phyloP scores from a whole-genome alignment of 2,888 invertebrate genomes.

The Andrena bicolor region DNA sequence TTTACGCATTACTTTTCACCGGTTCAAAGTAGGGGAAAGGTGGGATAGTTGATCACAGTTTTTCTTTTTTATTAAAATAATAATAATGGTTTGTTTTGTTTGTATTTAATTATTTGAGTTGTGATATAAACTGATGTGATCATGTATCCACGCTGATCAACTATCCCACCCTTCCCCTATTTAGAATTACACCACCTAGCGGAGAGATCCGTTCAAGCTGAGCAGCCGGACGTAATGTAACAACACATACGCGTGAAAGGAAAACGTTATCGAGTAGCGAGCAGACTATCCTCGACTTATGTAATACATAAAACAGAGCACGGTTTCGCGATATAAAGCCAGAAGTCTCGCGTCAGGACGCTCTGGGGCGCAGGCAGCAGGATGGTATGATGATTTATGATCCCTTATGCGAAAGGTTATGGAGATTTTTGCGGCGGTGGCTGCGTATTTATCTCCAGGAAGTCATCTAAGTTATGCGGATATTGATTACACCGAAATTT shows the following conservation, averaged over 20 bases:
- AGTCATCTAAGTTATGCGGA: constrained; percentile 33
- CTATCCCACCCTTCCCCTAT: too few relatives aligned
- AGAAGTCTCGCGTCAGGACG: constrained; percentile 50
- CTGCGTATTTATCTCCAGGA: constrained; percentile 24
- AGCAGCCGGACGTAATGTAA: not conserved
- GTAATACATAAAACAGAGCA: constrained; percentile 52
- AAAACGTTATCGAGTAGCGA: constrained; percentile 37
- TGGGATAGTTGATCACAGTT: too few relatives aligned
- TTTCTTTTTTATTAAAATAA: too few relatives aligned
- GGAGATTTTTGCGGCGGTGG: constrained; percentile 53
- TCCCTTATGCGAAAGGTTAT: constrained; percentile 32
- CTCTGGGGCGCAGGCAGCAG: constrained; percentile 15
- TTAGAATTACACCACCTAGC: not conserved
- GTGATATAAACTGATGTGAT: too few relatives aligned
- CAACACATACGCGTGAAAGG: constrained; percentile 2
- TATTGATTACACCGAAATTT: constrained; percentile 45
- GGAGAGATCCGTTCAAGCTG: not conserved
- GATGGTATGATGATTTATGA: constrained; percentile 57
- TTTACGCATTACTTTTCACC: too few relatives aligned
- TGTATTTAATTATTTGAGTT: too few relatives aligned
- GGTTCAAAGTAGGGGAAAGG: too few relatives aligned
- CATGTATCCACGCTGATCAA: too few relatives aligned
- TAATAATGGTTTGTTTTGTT: too few relatives aligned
- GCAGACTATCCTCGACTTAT: constrained; percentile 30
- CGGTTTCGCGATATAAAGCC: constrained; percentile 46